These are phyloP conservation scores for Zonitis immaculata DNA, from an alignment of 2,888 invertebrate species.

Conservation along the genomic window DNA sequence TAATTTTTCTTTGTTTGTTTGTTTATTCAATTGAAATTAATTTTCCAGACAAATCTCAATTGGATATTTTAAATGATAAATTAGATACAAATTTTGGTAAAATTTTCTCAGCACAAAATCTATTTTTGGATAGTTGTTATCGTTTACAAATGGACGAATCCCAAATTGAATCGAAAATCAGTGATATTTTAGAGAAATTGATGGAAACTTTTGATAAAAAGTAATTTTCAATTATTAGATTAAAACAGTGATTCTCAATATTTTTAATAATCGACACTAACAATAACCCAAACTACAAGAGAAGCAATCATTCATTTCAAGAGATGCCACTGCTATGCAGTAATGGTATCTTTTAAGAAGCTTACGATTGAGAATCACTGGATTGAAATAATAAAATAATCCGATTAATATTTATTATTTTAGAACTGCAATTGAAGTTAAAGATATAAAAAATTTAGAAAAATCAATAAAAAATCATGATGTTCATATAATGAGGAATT, in stretches of 20 bases:
- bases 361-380: not conserved
- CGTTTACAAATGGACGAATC: constrained; percentile 62
- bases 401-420: no score
- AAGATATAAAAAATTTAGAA: constrained; percentile 55
- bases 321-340: no score
- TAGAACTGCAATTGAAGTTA: constrained; percentile 55
- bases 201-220: constrained; percentile 60
- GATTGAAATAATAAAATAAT: no score
- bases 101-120: constrained; percentile 58
- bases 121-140: constrained; percentile 63
- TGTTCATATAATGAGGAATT: constrained; percentile 35
- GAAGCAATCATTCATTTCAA: no score
- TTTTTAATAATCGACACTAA: no score
- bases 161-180: constrained; percentile 55
- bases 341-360: no score
- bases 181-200: constrained; percentile 58
- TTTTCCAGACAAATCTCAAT: constrained; percentile 26
- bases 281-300: no score
- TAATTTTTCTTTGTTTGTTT: no score
- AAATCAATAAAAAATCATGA: constrained; percentile 50
- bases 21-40: not conserved
- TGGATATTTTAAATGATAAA: constrained; percentile 37
- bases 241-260: no score
- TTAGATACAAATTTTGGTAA: constrained; percentile 54
- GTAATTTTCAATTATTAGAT: constrained; percentile 46